Evolutionary conservation across 2,888 invertebrate species (phyloP).

Genomic region (Cylloceria caligata): DNA sequence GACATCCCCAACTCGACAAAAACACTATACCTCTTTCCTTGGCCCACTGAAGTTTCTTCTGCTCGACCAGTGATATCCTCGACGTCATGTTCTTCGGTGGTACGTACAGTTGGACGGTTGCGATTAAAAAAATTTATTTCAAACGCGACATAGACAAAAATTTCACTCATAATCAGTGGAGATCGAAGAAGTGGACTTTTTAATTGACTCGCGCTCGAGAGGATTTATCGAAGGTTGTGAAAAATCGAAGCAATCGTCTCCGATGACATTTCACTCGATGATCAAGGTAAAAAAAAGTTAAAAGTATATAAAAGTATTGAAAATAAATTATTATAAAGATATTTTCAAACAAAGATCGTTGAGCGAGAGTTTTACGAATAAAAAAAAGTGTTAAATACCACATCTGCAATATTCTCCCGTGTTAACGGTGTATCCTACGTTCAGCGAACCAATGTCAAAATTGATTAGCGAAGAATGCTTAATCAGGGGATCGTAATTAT

Average conservation of each 20-base stretch:
- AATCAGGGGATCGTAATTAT: slow-evolving; percentile 40
- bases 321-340: neutral
- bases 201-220: slow-evolving; percentile 48
- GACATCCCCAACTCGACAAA: neutral
- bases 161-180: neutral
- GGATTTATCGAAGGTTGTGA: slow-evolving; percentile 21
- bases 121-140: neutral
- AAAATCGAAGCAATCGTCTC: neutral
- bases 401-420: neutral
- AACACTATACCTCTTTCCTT: slow-evolving; percentile 91
- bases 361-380: neutral
- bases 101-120: neutral
- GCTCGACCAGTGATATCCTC: slow-evolving; percentile 90
- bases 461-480: slow-evolving; percentile 20
- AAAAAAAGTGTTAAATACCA: neutral
- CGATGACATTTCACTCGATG: neutral
- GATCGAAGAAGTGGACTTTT: slow-evolving; percentile 48
- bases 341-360: neutral
- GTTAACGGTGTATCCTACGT: neutral
- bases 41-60: slow-evolving; percentile 97
- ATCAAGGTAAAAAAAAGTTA: neutral
- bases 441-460: neutral
- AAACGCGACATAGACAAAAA: slow-evolving; percentile 11
- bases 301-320: neutral
- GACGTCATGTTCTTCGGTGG: slow-evolving; percentile 69